Conservation (phyloP, 2,797 vertebrate species). For the Limosa lapponica region DNA sequence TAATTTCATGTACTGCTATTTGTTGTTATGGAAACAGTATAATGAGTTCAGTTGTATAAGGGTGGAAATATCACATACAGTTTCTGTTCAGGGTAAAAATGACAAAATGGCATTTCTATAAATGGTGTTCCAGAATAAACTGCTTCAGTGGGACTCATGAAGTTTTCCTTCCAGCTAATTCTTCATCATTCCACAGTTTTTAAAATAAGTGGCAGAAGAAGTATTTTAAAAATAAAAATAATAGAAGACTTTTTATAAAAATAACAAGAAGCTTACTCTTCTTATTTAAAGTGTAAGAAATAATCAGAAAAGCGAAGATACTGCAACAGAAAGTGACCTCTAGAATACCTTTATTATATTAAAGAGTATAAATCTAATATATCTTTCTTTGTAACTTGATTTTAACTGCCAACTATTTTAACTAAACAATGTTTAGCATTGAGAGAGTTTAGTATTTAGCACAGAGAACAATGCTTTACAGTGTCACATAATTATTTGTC, state of each 20-base stretch:
- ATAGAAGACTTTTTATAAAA: not conserved
- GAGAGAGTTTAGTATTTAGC: not conserved
- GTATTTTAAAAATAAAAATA: conserved; percentile 16
- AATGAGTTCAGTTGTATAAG: conserved; percentile 79
- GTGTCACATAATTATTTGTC: not conserved
- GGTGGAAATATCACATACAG: conserved; percentile 78
- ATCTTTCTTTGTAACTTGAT: not conserved
- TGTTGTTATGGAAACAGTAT: conserved; percentile 84
- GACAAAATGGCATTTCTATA: conserved; percentile 75
- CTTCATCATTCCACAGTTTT: conserved; percentile 44
- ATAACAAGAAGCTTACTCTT: not conserved
- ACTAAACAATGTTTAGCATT: not conserved
- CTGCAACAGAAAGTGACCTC: not conserved
- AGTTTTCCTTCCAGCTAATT: conserved; percentile 49
- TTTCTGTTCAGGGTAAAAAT: conserved; percentile 75
- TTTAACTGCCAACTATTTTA: not conserved
- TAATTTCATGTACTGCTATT: conserved; percentile 76
- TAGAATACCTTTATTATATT: not conserved
- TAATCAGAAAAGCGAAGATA: not conserved
- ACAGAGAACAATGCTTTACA: not conserved
- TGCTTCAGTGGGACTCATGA: conserved; percentile 50
- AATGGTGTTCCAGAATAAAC: conserved; percentile 69
- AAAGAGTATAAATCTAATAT: not conserved
- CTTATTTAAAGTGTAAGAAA: not conserved
- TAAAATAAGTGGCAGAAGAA: not conserved